phyloP scores from a whole-genome alignment of 2,888 invertebrate genomes.

The Phengaris arion region DNA sequence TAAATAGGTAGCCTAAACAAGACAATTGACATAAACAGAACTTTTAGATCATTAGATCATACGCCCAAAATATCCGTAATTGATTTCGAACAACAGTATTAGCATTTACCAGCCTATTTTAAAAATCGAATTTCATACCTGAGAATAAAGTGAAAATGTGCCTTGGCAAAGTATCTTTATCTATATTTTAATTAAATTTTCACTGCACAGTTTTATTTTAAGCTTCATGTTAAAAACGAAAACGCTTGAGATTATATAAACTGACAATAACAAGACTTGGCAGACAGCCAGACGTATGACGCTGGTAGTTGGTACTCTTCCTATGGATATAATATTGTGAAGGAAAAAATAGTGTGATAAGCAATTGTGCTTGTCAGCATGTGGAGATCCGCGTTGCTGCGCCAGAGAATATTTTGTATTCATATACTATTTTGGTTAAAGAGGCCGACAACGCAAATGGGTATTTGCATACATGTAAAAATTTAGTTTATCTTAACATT shows the following conservation, averaged over 20 bases:
- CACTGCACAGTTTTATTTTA: not conserved
- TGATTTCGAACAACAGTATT: too few species aligned
- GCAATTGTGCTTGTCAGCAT: not conserved
- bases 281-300: slow-evolving; percentile 6
- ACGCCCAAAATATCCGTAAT: not conserved
- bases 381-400: not conserved
- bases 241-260: slow-evolving; percentile 9
- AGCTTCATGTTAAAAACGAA: not conserved
- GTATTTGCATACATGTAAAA: too few species aligned
- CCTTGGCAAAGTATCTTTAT: not conserved
- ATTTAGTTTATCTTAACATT: too few species aligned
- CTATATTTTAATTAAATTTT: slow-evolving; percentile 5
- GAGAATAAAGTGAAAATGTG: not conserved
- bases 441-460: too few species aligned
- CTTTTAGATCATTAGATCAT: too few species aligned
- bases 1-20: too few species aligned
- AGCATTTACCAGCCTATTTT: not conserved
- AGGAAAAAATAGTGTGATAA: slow-evolving; percentile 10
- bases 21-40: too few species aligned
- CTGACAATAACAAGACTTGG: not conserved
- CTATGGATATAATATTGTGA: slow-evolving; percentile 4
- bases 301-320: not conserved
- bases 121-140: not conserved
- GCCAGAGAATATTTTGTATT: too few species aligned
- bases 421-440: too few species aligned